Evolutionary conservation across 2,888 invertebrate genomes (phyloP), one percentile per base, ranked within the genome.

Genomic region (Hemicrepidius hirtus): DNA sequence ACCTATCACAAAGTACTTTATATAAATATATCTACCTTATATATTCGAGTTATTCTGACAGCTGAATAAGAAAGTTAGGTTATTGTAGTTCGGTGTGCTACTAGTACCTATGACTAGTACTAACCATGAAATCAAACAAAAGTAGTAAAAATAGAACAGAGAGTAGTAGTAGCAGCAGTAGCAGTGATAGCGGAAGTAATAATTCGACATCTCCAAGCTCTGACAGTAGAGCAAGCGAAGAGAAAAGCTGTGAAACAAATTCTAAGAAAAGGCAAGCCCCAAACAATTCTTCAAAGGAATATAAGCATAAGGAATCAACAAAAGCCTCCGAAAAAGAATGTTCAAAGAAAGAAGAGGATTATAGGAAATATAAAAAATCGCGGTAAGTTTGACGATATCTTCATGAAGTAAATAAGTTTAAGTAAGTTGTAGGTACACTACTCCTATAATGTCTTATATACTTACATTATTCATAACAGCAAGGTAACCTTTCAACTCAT

Each of bases 91-190:
- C 6, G 28, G n/a, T n/a, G n/a, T n/a, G n/a, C n/a, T n/a, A n/a
- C n/a, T 28, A 28, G 6, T 28, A 28, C 28, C 28, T 28, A 28
- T 49, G 4, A 63, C 41, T 44, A 40, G 13, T 9, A 46, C 44
- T 46, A 63, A 49, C 13, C 9, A 40, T 60, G 60, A 37, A 60
- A 28, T 60, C 60, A 1, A 60, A 41, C 10, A 60, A 60, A 13
- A 13, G 6, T 18, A n/a, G n/a, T n/a, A 35, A 60, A 20, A 18
- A 18, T 18, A 60, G n/a, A 35, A 37, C 13, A 13, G 60, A 40
- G 9, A 41, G 60, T 21, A 18, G 16, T 40, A n/a, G n/a, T n/a
- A n/a, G n/a, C n/a, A n/a, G n/a, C n/a, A n/a, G n/a, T n/a, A 60
- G 41, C 41, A 41, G 41, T 40, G 7, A n/a, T 4, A 60, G 28